Base-by-base conservation (phyloP, 2,888 invertebrate species). In the Xestia rhomboidea region DNA sequence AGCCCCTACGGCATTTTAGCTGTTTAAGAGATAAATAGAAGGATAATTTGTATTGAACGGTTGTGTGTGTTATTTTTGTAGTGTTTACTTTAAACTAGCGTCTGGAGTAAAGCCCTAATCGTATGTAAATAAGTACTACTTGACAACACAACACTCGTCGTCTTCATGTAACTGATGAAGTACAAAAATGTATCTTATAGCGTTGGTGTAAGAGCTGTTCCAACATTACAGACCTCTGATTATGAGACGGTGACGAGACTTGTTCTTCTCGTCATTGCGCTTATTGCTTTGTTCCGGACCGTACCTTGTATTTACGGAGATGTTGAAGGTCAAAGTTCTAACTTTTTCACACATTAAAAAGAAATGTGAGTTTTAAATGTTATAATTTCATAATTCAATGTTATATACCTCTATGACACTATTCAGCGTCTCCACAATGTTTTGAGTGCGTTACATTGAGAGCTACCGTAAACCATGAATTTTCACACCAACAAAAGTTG, bases 81-180 rank as follows among this genome's bases (percentile, higher is more conserved):
- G 10, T 18, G 10, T 51, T 10, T 49, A 34, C 15, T 41, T 67
- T 27, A 21, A 63, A 64, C 69, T 69, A 69, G 66, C 46, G 81
- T 62, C 75, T 57, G 27, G 67, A 63, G 46, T 67, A 10, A 30
- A 41, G 7, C 49, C 66, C 49, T 11, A 30, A 34, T 54, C 7
- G 8, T 62, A 27, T 62, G 62, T 73, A 57, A 54, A 46, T 68
- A 68, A 24, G 15, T 75, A 66, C 69, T 51, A 64, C 18, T 68
- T 60, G 51, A 74, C 73, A 69, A 83, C 74, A 77, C 66, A 51
- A 64, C 60, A 68, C 46, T 18, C 54, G 46, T 24, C 68, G 62
- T 77, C 80, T 79, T 84, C 79, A 80, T 71, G 74, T 77, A 87
- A 89, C 87, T 89, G 86, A 87, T 87, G 70, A 88, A 88, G 90